phyloP scores from a whole-genome alignment of 2,888 invertebrate species.

The Calliopum simillimum region DNA sequence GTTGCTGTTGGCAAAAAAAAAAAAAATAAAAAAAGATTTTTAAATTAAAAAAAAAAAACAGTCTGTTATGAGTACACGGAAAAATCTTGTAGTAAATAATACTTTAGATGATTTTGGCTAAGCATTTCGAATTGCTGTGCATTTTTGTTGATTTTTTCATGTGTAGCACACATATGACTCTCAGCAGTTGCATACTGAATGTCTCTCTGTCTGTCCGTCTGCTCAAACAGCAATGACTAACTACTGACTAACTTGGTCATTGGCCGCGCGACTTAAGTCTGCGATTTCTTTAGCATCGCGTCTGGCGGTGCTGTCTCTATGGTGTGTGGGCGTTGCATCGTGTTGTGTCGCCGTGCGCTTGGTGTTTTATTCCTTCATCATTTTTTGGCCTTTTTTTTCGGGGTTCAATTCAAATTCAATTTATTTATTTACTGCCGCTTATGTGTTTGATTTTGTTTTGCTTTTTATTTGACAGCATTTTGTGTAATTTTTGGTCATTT shows the following conservation, averaged over 20 bases:
- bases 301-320: neutral
- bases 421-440: neutral
- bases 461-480: slow-evolving; percentile 24
- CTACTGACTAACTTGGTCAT: slow-evolving; percentile 7
- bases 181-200: neutral
- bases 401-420: slow-evolving; percentile 2
- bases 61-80: too few species aligned
- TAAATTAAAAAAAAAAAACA: slow-evolving; percentile 9
- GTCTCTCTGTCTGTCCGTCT: slow-evolving; percentile 2
- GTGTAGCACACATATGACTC: too few species aligned
- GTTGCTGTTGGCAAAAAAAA: slow-evolving; percentile 17
- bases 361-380: neutral
- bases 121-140: too few species aligned
- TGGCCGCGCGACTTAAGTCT: slow-evolving; percentile 8
- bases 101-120: too few species aligned
- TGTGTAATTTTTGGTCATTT: slow-evolving; percentile 27
- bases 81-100: too few species aligned
- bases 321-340: slow-evolving; percentile 1
- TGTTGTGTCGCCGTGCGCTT: neutral
- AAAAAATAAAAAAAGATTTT: slow-evolving; percentile 12
- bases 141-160: too few species aligned
- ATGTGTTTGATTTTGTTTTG: neutral
- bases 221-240: neutral
- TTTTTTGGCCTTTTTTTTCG: neutral
- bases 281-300: neutral